A percentile compares a stretch with the other conserved stretches of the same genome.
Conservation (phyloP, 2,113 vertebrate species). For the Perca schrenkii region DNA sequence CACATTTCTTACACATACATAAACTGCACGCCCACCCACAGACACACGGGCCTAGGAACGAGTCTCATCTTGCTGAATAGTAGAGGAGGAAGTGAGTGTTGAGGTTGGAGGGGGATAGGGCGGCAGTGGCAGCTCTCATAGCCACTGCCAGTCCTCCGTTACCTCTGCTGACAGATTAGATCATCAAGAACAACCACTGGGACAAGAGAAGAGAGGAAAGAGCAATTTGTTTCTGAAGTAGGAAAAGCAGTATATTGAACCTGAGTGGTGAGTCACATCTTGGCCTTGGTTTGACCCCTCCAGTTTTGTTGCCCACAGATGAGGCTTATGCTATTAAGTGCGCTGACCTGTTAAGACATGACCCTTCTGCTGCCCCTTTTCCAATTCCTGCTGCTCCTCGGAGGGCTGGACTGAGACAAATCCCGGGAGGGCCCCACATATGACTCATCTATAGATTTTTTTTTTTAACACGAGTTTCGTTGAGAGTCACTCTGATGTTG, state of each 20-base stretch:
- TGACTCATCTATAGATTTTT: slow-evolving; percentile 74
- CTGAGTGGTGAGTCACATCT: slow-evolving; percentile 42
- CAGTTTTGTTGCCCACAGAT: slow-evolving; percentile 49
- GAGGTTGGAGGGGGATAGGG: slow-evolving; percentile 42
- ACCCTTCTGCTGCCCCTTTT: slow-evolving; percentile 62
- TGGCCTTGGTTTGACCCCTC: slow-evolving; percentile 67
- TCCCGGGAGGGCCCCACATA: slow-evolving; percentile 58
- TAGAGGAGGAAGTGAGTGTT: slow-evolving; percentile 70
- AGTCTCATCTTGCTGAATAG: slow-evolving; percentile 75
- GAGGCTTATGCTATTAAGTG: slow-evolving; percentile 62
- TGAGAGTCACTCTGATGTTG: slow-evolving; percentile 50
- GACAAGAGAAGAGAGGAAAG: slow-evolving; percentile 41
- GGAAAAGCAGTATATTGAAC: slow-evolving; percentile 29
- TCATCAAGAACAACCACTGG: slow-evolving; percentile 59
- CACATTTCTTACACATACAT: slow-evolving; percentile 65
- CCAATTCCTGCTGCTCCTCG: slow-evolving; percentile 50
- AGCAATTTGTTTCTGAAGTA: slow-evolving; percentile 36
- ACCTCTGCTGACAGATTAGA: slow-evolving; percentile 77
- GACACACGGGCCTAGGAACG: slow-evolving; percentile 52
- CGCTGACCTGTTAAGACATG: slow-evolving; percentile 77
- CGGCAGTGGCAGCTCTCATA: slow-evolving; percentile 48
- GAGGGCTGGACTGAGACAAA: slow-evolving; percentile 64
- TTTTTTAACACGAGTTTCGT: slow-evolving; percentile 58
- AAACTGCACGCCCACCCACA: slow-evolving; percentile 70
- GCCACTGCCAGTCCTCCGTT: slow-evolving; percentile 63